phyloP scores from a whole-genome alignment of 2,888 invertebrate genomes.

The Globia sparganii region DNA sequence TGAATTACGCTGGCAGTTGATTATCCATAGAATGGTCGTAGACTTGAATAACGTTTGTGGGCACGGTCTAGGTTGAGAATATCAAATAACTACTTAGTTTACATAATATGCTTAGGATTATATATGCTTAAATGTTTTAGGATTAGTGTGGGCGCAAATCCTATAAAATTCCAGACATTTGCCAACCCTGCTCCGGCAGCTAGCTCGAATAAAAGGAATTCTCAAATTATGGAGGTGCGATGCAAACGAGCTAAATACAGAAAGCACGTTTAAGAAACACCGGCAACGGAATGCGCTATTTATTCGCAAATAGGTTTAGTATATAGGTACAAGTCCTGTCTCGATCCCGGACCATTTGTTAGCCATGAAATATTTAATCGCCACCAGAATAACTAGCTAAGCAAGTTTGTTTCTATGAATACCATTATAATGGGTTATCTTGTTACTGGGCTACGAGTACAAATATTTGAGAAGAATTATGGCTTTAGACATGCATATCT shows the following conservation, averaged over 20 bases:
- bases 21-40: background rate
- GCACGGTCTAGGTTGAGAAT: background rate
- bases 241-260: slow-evolving; percentile 70
- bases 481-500: slow-evolving; percentile 44
- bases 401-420: slow-evolving; percentile 62
- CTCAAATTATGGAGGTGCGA: slow-evolving; percentile 69
- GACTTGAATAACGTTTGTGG: background rate
- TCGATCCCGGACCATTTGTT: slow-evolving; percentile 49
- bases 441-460: slow-evolving; percentile 62
- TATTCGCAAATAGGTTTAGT: slow-evolving; percentile 60
- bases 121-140: background rate
- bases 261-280: slow-evolving; percentile 65
- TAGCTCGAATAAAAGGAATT: slow-evolving; percentile 66
- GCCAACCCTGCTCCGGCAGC: slow-evolving; percentile 56
- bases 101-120: too few species aligned
- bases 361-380: slow-evolving; percentile 52
- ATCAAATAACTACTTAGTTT: slow-evolving; percentile 5
- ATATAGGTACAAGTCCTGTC: slow-evolving; percentile 36
- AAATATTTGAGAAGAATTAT: slow-evolving; percentile 61
- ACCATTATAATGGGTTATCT: slow-evolving; percentile 58
- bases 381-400: slow-evolving; percentile 39
- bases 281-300: slow-evolving; percentile 61
- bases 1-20: background rate
- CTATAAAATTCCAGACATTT: slow-evolving; percentile 3
- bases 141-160: background rate